phyloP scores from a whole-genome alignment of 2,113 vertebrate species.

The Mohoua ochrocephala region DNA sequence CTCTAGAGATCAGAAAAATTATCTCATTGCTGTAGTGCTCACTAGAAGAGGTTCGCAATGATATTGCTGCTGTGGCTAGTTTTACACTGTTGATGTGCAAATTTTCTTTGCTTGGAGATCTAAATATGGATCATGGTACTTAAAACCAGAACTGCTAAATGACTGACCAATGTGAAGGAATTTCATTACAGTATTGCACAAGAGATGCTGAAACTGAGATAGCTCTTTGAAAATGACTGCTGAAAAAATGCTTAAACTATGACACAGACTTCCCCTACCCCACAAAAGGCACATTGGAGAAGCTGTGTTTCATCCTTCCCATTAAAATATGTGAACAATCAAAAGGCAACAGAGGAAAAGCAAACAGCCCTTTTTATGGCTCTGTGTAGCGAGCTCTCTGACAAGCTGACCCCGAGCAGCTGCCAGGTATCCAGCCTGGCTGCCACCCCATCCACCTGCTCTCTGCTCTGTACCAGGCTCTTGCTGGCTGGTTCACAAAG shows the following conservation, averaged over 20 bases:
- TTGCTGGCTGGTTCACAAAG: background rate
- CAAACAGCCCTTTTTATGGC: background rate
- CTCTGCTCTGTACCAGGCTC: background rate
- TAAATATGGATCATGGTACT: background rate
- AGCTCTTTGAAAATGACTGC: background rate
- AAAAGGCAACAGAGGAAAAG: background rate
- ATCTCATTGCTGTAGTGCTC: background rate
- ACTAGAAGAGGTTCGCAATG: background rate
- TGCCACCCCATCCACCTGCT: background rate
- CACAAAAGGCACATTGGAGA: background rate
- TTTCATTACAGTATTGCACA: background rate
- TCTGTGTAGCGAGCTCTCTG: background rate
- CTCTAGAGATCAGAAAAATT: background rate
- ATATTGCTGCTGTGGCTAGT: background rate
- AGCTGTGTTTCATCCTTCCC: background rate
- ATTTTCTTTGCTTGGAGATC: background rate
- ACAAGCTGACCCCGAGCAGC: background rate
- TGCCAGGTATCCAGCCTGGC: conserved; percentile 7
- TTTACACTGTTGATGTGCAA: background rate
- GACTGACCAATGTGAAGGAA: background rate
- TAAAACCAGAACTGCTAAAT: background rate
- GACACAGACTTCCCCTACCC: background rate
- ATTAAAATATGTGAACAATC: background rate
- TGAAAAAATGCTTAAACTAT: background rate
- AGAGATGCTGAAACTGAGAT: background rate